Percentiles rank a stretch among this genome's conserved stretches.
phyloP scores from a whole-genome alignment of 2,888 invertebrate genomes.

The Ichneumon xanthorius region DNA sequence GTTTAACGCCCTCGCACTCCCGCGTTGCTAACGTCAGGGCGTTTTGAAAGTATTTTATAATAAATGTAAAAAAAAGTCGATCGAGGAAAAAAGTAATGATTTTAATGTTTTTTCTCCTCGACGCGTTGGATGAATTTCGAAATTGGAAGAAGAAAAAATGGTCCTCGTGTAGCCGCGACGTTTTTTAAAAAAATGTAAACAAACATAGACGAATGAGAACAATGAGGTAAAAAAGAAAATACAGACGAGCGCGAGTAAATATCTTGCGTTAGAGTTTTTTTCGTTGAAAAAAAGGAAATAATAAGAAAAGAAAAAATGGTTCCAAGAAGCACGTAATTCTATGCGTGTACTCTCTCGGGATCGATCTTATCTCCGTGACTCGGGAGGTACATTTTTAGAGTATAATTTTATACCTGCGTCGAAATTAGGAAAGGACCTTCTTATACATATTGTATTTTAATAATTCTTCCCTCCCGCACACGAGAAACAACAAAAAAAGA shows the following conservation, averaged over 20 bases:
- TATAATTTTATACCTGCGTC: conserved; percentile 75
- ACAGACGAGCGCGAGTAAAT: background rate
- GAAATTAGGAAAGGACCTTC: conserved; percentile 59
- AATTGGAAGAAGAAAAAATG: conserved; percentile 19
- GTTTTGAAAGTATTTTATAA: conserved; percentile 71
- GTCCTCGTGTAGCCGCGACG: conserved; percentile 30
- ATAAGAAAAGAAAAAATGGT: conserved; percentile 8
- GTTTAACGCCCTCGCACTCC: conserved; percentile 35
- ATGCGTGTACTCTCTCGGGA: conserved; percentile 42
- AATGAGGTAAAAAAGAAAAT: background rate
- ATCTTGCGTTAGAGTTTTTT: conserved; percentile 11
- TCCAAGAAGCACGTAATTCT: conserved; percentile 18
- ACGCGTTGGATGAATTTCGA: conserved; percentile 29
- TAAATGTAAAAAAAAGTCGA: conserved; percentile 18
- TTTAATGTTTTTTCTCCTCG: conserved; percentile 18
- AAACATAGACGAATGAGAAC: conserved; percentile 6
- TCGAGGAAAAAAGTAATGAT: background rate
- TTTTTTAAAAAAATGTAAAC: background rate
- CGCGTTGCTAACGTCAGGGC: conserved; percentile 51
- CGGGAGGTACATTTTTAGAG: conserved; percentile 69
- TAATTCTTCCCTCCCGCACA: conserved; percentile 73
- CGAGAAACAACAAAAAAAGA: conserved; percentile 37
- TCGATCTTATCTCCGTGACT: conserved; percentile 56
- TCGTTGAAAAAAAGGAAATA: background rate
- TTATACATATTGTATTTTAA: conserved; percentile 74